phyloP scores from a whole-genome alignment of 2,113 vertebrate genomes.

The Calidris pugnax region DNA sequence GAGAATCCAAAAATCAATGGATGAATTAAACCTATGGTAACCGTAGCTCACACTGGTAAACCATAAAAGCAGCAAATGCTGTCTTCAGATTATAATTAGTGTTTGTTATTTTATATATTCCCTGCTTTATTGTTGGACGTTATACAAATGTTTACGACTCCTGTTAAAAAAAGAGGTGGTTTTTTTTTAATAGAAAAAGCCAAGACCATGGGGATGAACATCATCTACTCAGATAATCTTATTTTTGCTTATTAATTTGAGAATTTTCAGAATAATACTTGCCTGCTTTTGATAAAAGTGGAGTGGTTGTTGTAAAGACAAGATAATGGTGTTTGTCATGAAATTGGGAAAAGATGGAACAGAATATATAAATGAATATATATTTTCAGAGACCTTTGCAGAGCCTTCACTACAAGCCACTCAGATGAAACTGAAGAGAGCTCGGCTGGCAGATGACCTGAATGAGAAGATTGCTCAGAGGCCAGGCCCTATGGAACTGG shows the following conservation, averaged over 20 bases:
- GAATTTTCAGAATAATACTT: neutral
- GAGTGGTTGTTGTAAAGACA: neutral
- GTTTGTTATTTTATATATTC: neutral
- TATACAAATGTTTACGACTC: neutral
- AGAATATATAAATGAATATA: neutral
- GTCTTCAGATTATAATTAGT: neutral
- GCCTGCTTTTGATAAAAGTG: neutral
- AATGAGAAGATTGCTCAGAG: slow-evolving; percentile 98
- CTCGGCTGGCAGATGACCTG: slow-evolving; percentile 92
- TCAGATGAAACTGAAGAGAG: slow-evolving; percentile 95
- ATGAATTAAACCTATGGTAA: neutral
- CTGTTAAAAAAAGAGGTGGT: neutral
- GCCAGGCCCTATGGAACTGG: slow-evolving; percentile 95
- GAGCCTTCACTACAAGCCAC: slow-evolving; percentile 96
- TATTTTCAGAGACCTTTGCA: slow-evolving; percentile 87
- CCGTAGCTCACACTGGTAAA: neutral
- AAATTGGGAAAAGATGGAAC: neutral
- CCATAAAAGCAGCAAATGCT: neutral
- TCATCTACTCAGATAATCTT: neutral
- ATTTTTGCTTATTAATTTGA: neutral
- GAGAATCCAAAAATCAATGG: neutral
- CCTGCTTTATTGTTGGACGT: neutral
- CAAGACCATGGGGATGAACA: neutral
- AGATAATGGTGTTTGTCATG: neutral
- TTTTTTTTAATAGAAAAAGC: neutral